phyloP scores from a whole-genome alignment of 2,113 vertebrate genomes.

The Leucoraja erinaceus region DNA sequence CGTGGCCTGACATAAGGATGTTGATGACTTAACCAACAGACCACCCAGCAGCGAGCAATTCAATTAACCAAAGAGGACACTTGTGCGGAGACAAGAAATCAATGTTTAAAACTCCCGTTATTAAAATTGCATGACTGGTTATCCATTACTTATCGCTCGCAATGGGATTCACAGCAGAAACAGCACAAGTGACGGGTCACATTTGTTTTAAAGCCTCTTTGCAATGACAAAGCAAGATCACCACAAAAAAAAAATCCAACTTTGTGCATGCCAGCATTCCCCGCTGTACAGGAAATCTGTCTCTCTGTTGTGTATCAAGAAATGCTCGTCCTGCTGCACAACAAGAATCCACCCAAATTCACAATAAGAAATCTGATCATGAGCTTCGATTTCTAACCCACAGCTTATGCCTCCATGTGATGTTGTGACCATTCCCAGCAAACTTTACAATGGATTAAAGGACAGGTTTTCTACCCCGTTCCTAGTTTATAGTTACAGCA shows the following conservation, averaged over 20 bases:
- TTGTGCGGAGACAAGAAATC: neutral
- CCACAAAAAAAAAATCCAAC: neutral
- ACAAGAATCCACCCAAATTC: neutral
- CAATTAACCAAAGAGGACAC: conserved; percentile 13
- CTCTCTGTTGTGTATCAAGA: neutral
- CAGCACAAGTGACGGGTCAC: neutral
- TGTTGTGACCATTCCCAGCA: too few relatives aligned
- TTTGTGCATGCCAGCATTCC: neutral
- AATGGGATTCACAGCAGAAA: neutral
- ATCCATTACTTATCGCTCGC: neutral
- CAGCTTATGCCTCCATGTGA: too few relatives aligned
- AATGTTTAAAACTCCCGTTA: neutral
- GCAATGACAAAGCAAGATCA: neutral
- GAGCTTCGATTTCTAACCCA: too few relatives aligned
- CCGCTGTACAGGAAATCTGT: conserved; percentile 12
- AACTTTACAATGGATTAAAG: neutral
- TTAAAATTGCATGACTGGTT: conserved; percentile 7
- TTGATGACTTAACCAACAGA: neutral
- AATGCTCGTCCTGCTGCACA: neutral
- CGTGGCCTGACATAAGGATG: neutral
- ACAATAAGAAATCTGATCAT: neutral
- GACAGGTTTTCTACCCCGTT: neutral
- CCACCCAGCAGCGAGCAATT: neutral
- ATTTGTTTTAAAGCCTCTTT: neutral
- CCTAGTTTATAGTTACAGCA: neutral